Base-by-base conservation (phyloP, 2,113 vertebrate species). In the Tringa solitaria region DNA sequence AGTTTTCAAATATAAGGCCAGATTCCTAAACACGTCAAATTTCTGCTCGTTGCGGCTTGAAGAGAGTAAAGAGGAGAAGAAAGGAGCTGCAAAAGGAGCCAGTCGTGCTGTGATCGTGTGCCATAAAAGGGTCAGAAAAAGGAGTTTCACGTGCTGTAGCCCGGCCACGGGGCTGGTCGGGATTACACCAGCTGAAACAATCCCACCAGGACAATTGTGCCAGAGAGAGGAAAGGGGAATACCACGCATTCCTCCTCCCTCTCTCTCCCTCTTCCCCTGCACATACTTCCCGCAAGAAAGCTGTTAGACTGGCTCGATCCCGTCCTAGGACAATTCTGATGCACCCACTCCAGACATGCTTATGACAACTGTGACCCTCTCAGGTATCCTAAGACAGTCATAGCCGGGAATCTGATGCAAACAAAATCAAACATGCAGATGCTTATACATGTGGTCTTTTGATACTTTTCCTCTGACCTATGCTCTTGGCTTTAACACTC, bases 1-100 rank as follows among this genome's bases (percentile, higher is more conserved):
- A 78, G 83, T 87, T 96, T 93, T 82, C 83, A 97, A 96, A 94
- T 85, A 74, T 4, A 43, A 91, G 74, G 35, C 69, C 70, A 57
- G 77, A 95, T 84, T 95, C 87, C 79, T 69, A 69, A 83, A 63
- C 48, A 48, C 9, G 0, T 57, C 91, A 50, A 14, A 2, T 90
- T 70, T 53, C 37, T 14, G 41, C 68, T 94, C 8, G 0, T 20
- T 46, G 63, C 0, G 4, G 57, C 61, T 30, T 30, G 57, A 76
- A 50, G 72, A 51, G 28, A 46, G 45, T 23, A 5, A 33, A 8
- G 60, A 82, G 74, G 64, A 76, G 43, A 64, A 79, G 53, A 51
- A 64, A 79, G 53, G 72, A 78, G 70, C 46, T 59, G 53, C 59
- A 64, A 69, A 41, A 45, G 41, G 60, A 0, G 1, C 48, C 27